These are phyloP conservation scores for Eunapius fragilis DNA, from an alignment of 37 sponge, comb jelly and placozoan species.

Conservation along the genomic window DNA sequence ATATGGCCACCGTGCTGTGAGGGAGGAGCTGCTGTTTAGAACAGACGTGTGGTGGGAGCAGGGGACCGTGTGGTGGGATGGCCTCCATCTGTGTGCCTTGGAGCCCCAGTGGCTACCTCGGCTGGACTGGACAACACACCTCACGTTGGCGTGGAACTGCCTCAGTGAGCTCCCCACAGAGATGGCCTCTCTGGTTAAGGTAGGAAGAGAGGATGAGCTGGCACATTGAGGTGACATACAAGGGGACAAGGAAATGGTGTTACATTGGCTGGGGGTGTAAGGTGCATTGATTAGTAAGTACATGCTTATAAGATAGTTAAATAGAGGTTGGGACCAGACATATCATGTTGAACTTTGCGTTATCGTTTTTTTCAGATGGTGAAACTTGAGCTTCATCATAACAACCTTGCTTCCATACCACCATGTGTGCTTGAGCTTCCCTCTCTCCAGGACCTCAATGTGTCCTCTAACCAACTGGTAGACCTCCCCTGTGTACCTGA, in stretches of 20 bases:
- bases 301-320: too few relatives aligned
- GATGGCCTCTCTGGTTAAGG: slow-evolving; percentile 33
- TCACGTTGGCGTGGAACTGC: slow-evolving; percentile 42
- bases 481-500: slow-evolving; percentile 44
- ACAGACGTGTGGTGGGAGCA: slow-evolving; percentile 47
- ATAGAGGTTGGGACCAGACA: too few relatives aligned
- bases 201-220: not conserved
- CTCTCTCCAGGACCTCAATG: slow-evolving; percentile 40
- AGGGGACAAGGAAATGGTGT: not conserved
- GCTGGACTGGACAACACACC: slow-evolving; percentile 33
- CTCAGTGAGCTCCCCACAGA: slow-evolving; percentile 40
- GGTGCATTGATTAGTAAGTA: too few relatives aligned
- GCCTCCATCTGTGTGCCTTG: slow-evolving; percentile 35
- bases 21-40: slow-evolving; percentile 52
- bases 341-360: not conserved
- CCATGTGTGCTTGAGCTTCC: slow-evolving; percentile 56
- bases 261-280: too few relatives aligned
- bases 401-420: slow-evolving; percentile 60
- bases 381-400: slow-evolving; percentile 44
- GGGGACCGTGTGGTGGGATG: slow-evolving; percentile 47
- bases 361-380: slow-evolving; percentile 20
- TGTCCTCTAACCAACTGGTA: slow-evolving; percentile 58
- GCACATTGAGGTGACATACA: not conserved
- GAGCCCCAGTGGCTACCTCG: slow-evolving; percentile 30
- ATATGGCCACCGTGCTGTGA: not conserved